Evolutionary conservation across 2,888 invertebrate genomes (phyloP).

Genomic region (Biston stratarius): DNA sequence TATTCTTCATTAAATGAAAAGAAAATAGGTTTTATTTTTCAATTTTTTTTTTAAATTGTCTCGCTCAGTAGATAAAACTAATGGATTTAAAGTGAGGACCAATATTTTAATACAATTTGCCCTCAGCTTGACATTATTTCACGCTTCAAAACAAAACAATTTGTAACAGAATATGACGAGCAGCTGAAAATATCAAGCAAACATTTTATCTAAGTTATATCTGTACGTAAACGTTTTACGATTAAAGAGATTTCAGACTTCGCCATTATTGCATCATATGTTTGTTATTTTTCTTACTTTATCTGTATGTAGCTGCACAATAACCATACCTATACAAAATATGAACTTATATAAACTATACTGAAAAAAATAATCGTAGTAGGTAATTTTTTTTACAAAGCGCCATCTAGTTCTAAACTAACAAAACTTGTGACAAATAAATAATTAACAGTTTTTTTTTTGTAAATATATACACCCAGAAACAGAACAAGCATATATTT

Average conservation of each 20-base stretch:
- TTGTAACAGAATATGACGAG: not conserved
- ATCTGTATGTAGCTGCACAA: too few relatives aligned
- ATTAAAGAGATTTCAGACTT: not conserved
- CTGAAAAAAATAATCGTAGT: too few relatives aligned
- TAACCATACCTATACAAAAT: too few relatives aligned
- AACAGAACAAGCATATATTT: too few relatives aligned
- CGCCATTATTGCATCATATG: not conserved
- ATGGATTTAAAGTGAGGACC: not conserved
- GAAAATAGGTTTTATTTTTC: not conserved
- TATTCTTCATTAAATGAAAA: not conserved
- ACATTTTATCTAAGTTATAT: not conserved
- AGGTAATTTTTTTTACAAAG: too few relatives aligned
- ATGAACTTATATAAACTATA: too few relatives aligned
- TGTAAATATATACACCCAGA: too few relatives aligned
- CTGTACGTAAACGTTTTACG: not conserved
- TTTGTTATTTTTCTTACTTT: not conserved
- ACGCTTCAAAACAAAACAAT: conserved; percentile 13
- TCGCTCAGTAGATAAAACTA: not conserved
- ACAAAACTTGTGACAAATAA: too few relatives aligned
- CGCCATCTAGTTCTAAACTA: too few relatives aligned
- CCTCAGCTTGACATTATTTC: conserved; percentile 16
- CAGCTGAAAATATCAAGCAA: not conserved
- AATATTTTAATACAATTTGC: conserved; percentile 5
- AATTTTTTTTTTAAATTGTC: conserved; percentile 1
- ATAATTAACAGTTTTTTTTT: too few relatives aligned